Evolutionary conservation across 1,140 invertebrate species (phyloP).

Genomic region (Lamellibrachia luymesi): DNA sequence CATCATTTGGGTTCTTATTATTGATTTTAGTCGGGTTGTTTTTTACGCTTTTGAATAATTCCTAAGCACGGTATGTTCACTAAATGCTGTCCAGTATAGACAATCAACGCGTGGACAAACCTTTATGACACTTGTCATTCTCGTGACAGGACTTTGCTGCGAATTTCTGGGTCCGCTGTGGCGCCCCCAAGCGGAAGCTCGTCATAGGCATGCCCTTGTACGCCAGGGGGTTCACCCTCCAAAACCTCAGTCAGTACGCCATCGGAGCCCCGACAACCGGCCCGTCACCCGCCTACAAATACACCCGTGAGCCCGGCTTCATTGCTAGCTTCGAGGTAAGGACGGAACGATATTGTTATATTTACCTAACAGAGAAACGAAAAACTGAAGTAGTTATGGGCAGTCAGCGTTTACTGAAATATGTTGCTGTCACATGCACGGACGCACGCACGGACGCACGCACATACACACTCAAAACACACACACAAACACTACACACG

Average conservation of each 20-base stretch:
- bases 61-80: too few relatives aligned
- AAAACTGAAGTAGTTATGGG: not conserved
- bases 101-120: not conserved
- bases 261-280: constrained; percentile 76
- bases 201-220: constrained; percentile 85
- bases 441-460: too few relatives aligned
- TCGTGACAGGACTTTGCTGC: constrained; percentile 46
- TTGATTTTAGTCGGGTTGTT: not conserved
- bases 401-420: too few relatives aligned
- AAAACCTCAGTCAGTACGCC: constrained; percentile 72
- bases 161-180: constrained; percentile 70
- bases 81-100: too few relatives aligned
- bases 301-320: constrained; percentile 86
- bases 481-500: not conserved
- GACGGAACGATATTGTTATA: not conserved
- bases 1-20: not conserved
- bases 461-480: too few relatives aligned
- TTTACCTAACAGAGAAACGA: not conserved
- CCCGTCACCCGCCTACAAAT: constrained; percentile 76
- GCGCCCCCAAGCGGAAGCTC: constrained; percentile 77
- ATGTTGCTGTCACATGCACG: too few relatives aligned
- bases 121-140: constrained; percentile 11
- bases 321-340: constrained; percentile 83
- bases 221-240: constrained; percentile 79
- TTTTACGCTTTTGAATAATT: not conserved